Base-by-base conservation (phyloP, 2,113 vertebrate genomes). In the Anhinga anhinga region DNA sequence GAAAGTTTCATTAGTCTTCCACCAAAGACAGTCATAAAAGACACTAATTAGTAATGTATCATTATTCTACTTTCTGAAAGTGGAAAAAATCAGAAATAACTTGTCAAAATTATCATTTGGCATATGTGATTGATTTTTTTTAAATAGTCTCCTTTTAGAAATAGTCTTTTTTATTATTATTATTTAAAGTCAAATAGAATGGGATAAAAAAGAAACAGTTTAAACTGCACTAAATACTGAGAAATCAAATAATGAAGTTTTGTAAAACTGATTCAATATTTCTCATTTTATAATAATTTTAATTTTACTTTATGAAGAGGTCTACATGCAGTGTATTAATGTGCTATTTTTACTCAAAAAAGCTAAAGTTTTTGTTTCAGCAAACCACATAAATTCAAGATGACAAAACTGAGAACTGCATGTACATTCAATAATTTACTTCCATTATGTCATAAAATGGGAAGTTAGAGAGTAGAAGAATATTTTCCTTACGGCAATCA, bases 401-500 rank as follows among this genome's bases (percentile, higher is more conserved):
- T 19, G 26, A 92, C 19, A 94, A 91, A 92, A 73, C 32, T 0
- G 1, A 91, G 72, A 95, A 89, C 29, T 70, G 59, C 26, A 78
- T 22, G 69, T 42, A 81, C 67, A 84, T 74, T 81, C 42, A 91
- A 50, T 59, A 92, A 84, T 92, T 95, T 86, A 58, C 59, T 91
- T 88, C 55, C 27, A 86, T 83, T 92, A 88, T 91, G 67, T 95
- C 63, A 78, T 44, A 88, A 84, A 95, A 83, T 15, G 42, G 32
- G 30, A 92, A 78, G 59, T 67, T 78, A 74, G 38, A 86, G 19
- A 95, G 86, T 30, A 82, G 72, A 65, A 80, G 61, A 94, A 32
- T 49, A 87, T 89, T 96, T 86, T 89, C 63, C 77, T 93, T 94
- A 59, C 50, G 86, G 93, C 91, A 96, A 84, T 89, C 83, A 94